Conservation (phyloP, 2,113 vertebrate genomes). For the Cryptomyrus ogoouensis region DNA sequence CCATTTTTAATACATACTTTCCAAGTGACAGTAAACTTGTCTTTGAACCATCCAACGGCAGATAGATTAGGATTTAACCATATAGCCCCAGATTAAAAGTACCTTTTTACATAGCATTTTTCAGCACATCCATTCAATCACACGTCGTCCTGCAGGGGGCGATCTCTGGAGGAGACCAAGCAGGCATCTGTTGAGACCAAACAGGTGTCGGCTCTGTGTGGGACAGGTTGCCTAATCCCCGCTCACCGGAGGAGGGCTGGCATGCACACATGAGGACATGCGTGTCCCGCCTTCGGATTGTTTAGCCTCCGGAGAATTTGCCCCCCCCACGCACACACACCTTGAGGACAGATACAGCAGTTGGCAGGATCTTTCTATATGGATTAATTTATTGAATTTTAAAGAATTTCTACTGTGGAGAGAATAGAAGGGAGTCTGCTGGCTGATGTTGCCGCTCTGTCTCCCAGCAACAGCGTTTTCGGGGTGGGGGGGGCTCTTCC, state of each 20-base stretch:
- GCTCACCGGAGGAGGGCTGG: background rate
- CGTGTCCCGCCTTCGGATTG: background rate
- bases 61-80: background rate
- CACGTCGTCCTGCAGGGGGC: background rate
- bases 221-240: background rate
- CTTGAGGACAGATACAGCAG: background rate
- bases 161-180: background rate
- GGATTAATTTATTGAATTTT: background rate
- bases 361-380: background rate
- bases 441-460: background rate
- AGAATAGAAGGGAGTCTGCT: background rate
- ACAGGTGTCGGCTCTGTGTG: background rate
- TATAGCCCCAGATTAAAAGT: background rate
- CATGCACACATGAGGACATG: no score
- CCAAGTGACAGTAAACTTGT: background rate
- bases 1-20: background rate
- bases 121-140: background rate
- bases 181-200: background rate
- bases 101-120: background rate
- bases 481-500: background rate
- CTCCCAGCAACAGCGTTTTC: background rate
- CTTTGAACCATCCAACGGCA: background rate
- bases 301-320: background rate
- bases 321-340: background rate
- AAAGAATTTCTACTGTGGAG: background rate